Conservation (phyloP, 2,113 vertebrate genomes). For the Meles meles region DNA sequence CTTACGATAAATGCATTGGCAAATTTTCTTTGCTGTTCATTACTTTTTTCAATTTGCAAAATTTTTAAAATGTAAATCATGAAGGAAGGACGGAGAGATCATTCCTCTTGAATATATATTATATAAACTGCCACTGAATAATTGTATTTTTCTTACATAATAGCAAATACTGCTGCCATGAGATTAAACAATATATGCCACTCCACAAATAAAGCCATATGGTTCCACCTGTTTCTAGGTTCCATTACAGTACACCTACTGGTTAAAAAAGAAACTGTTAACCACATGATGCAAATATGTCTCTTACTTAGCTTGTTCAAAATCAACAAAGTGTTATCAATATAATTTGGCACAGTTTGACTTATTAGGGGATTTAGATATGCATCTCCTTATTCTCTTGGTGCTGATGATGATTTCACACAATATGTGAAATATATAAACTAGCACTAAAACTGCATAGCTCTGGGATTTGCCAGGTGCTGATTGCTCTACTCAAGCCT, state of each 20-base stretch:
- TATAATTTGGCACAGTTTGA: neutral
- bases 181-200: conserved; percentile 52
- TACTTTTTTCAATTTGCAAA: conserved; percentile 37
- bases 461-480: neutral
- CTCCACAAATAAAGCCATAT: conserved; percentile 39
- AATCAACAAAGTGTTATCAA: neutral
- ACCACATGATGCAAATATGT: neutral
- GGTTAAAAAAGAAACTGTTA: conserved; percentile 15
- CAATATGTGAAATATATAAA: neutral
- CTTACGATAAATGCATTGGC: conserved; percentile 62
- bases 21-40: neutral
- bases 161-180: conserved; percentile 42
- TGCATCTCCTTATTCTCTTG: neutral
- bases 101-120: neutral
- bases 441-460: neutral
- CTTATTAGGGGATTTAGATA: neutral
- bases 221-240: conserved; percentile 36
- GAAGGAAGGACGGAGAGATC: neutral
- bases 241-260: neutral
- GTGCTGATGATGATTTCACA: neutral
- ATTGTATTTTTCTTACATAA: conserved; percentile 57
- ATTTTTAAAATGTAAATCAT: conserved; percentile 37
- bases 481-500: neutral
- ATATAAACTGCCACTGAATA: conserved; percentile 14
- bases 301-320: neutral